These are phyloP conservation scores for Chiroxiphia lanceolata DNA, from an alignment of 2,797 vertebrate species.

Conservation along the genomic window DNA sequence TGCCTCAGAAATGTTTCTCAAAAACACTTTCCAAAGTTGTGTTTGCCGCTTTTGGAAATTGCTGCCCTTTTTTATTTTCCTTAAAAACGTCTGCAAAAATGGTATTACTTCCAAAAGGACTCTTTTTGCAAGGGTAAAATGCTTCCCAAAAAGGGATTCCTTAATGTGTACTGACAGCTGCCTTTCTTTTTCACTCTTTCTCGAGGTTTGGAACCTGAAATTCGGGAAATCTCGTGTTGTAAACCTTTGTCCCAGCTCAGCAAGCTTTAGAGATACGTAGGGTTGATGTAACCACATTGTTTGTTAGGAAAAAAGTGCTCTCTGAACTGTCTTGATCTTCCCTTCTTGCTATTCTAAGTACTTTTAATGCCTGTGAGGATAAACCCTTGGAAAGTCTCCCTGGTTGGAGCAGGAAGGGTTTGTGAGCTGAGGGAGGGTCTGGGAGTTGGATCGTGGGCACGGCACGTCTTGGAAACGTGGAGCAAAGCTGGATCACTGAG, in stretches of 20 bases:
- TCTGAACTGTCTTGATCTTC: neutral
- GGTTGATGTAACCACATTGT: neutral
- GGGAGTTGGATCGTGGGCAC: neutral
- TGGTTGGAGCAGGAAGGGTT: fast-evolving
- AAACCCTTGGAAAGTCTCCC: neutral
- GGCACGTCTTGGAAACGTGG: neutral
- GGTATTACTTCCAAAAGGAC: neutral
- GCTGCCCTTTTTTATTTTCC: fast-evolving
- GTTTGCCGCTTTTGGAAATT: neutral
- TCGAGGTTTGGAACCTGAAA: neutral
- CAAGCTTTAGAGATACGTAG: neutral
- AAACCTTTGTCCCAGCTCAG: neutral
- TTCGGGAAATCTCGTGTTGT: neutral
- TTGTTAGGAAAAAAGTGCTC: neutral
- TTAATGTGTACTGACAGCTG: neutral
- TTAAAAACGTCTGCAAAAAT: neutral
- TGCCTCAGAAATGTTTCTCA: neutral
- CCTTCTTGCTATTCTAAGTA: neutral
- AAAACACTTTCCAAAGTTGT: neutral
- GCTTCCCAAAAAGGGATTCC: neutral
- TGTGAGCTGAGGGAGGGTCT: neutral
- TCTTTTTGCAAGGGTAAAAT: neutral
- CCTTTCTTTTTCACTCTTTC: neutral
- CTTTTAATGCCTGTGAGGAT: neutral
- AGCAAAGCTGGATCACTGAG: neutral